Percentiles rank a stretch among this genome's conserved stretches.
Conservation (phyloP, 2,797 vertebrate species). For the Limosa lapponica region DNA sequence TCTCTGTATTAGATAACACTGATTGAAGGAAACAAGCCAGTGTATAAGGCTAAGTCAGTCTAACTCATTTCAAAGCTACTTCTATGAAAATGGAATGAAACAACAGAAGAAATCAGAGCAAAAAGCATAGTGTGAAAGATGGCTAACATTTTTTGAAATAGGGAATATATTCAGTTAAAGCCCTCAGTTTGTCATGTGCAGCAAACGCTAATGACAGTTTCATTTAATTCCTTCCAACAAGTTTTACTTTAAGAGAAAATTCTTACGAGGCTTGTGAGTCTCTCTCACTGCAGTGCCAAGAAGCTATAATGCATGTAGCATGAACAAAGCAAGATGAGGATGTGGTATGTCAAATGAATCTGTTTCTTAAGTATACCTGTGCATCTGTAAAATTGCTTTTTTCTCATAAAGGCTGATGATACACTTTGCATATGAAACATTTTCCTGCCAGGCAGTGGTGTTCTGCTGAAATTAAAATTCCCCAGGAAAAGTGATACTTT, state of each 20-base stretch:
- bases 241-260: not conserved
- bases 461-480: constrained; percentile 1
- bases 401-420: not conserved
- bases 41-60: not conserved
- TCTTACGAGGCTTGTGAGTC: not conserved
- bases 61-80: not conserved
- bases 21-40: not conserved
- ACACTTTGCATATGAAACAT: not conserved
- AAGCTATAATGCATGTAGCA: not conserved
- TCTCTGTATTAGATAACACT: not conserved
- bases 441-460: not conserved
- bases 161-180: not conserved
- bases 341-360: not conserved
- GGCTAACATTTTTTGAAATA: not conserved
- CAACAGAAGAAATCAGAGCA: not conserved
- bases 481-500: not conserved
- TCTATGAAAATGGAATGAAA: not conserved
- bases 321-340: not conserved
- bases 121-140: not conserved
- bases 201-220: not conserved
- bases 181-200: not conserved
- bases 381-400: not conserved
- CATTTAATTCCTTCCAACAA: not conserved
- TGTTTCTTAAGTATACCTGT: not conserved
- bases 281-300: not conserved